A percentile compares a stretch with the other conserved stretches of the same genome.
Conservation (phyloP, 2,113 vertebrate species). For the Petroica traversi region DNA sequence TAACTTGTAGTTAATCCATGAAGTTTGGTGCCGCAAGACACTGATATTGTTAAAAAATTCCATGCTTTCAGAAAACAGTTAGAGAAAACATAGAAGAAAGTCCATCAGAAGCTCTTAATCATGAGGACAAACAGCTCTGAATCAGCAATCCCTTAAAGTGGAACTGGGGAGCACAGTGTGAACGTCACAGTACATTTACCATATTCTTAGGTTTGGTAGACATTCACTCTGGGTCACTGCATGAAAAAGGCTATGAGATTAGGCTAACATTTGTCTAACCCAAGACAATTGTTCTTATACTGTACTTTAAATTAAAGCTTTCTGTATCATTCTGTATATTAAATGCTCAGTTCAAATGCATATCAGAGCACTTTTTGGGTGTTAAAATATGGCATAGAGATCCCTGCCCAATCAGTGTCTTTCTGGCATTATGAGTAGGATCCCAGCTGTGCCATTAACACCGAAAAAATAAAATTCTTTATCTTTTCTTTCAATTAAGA, state of each 20-base stretch:
- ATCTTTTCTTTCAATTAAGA: neutral
- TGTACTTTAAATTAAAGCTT: neutral
- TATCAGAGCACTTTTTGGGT: neutral
- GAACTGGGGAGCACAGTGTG: neutral
- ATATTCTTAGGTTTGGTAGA: neutral
- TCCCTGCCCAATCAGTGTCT: neutral
- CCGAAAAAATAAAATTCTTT: neutral
- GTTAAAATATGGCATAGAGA: neutral
- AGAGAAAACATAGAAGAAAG: neutral
- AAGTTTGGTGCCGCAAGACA: neutral
- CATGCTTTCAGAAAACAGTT: neutral
- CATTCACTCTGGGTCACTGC: neutral
- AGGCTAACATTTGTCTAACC: neutral
- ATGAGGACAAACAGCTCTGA: neutral
- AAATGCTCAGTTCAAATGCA: neutral
- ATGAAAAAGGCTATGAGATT: rapidly evolving
- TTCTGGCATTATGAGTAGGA: neutral
- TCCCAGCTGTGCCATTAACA: neutral
- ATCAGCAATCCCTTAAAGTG: neutral
- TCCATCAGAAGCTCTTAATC: neutral
- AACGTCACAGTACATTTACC: neutral
- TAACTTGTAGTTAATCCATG: neutral
- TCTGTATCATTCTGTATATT: neutral
- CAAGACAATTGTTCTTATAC: neutral
- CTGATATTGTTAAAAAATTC: neutral